Evolutionary conservation across 2,888 invertebrate species (phyloP).

Genomic region (Amiota communis): DNA sequence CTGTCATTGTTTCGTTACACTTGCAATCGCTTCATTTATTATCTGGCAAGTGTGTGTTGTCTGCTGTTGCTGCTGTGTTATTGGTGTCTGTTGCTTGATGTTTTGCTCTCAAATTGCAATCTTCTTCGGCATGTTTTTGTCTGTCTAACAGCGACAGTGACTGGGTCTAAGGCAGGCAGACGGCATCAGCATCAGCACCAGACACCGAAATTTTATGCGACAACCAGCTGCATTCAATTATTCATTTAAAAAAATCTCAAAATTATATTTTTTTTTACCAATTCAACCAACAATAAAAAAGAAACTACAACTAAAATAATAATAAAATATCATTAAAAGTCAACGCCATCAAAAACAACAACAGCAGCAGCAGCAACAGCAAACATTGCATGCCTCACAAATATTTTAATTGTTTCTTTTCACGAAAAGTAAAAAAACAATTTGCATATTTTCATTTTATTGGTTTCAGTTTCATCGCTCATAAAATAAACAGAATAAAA

Average conservation of each 20-base stretch:
- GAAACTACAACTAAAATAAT: slow-evolving; percentile 35
- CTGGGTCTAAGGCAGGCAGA: slow-evolving; percentile 12
- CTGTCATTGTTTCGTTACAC: slow-evolving; percentile 41
- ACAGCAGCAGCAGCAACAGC: no score
- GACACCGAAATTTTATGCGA: slow-evolving; percentile 67
- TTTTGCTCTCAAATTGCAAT: not conserved
- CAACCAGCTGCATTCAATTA: slow-evolving; percentile 71
- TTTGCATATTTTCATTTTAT: slow-evolving; percentile 19
- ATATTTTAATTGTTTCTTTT: slow-evolving; percentile 60
- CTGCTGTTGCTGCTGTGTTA: not conserved
- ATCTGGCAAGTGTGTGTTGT: slow-evolving; percentile 38
- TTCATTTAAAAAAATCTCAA: slow-evolving; percentile 59
- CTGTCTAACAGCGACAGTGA: slow-evolving; percentile 1
- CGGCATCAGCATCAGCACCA: not conserved
- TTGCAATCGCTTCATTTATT: slow-evolving; percentile 60
- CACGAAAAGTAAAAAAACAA: not conserved
- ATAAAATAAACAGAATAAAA: not conserved
- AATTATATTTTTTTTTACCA: not conserved
- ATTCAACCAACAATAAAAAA: slow-evolving; percentile 1
- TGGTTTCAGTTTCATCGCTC: not conserved
- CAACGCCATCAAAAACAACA: slow-evolving; percentile 51
- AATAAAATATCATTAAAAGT: slow-evolving; percentile 65
- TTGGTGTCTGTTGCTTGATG: not conserved
- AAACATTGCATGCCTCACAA: slow-evolving; percentile 55
- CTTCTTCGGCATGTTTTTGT: slow-evolving; percentile 1